phyloP scores from a whole-genome alignment of 2,113 vertebrate species.

The Zootoca vivipara region DNA sequence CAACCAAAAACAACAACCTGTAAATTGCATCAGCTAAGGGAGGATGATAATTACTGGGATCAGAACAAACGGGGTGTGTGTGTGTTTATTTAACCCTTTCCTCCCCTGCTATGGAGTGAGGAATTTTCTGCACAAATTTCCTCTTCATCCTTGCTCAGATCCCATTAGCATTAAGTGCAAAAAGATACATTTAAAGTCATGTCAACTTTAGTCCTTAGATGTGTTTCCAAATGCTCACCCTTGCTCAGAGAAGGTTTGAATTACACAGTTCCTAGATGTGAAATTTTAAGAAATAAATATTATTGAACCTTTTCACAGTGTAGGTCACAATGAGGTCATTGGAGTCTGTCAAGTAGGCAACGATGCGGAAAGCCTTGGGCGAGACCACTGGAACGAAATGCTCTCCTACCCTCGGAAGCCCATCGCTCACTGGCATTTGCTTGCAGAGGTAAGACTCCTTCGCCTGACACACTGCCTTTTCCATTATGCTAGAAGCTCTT shows the following conservation, averaged over 20 bases:
- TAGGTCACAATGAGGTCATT: constrained; percentile 99
- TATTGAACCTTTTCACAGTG: constrained; percentile 87
- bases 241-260: not conserved
- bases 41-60: not conserved
- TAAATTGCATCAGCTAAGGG: not conserved
- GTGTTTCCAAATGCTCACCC: too few species aligned
- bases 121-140: not conserved
- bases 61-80: not conserved
- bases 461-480: not conserved
- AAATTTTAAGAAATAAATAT: constrained; percentile 82
- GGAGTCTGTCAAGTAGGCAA: constrained; percentile 97
- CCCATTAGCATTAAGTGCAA: not conserved
- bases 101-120: not conserved
- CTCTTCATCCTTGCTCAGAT: not conserved
- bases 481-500: not conserved
- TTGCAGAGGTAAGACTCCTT: constrained; percentile 88
- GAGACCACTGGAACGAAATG: constrained; percentile 99
- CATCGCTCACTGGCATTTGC: constrained; percentile 96
- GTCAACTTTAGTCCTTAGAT: not conserved
- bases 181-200: not conserved
- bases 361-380: constrained; percentile 90
- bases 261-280: constrained; percentile 46
- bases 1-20: too few species aligned
- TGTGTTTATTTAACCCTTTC: not conserved
- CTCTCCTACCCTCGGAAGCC: constrained; percentile 95